These are phyloP conservation scores for Polia nebulosa DNA, from an alignment of 2,888 invertebrate species.

Conservation along the genomic window DNA sequence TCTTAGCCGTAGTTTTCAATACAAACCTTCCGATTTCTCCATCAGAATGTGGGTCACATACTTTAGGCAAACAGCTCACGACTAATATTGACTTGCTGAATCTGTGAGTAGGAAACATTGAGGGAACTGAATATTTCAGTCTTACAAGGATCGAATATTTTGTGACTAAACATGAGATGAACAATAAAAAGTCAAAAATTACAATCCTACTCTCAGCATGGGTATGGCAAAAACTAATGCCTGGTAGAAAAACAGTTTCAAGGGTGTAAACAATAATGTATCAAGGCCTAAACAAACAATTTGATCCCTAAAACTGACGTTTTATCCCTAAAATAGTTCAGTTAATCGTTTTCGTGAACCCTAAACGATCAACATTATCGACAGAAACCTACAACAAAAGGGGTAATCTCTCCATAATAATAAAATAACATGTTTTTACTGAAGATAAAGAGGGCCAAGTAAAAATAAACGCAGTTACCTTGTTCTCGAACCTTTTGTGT, in stretches of 20 bases:
- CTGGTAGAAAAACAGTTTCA: neutral
- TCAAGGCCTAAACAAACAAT: conserved; percentile 13
- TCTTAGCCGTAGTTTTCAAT: conserved; percentile 36
- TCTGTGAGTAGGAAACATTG: neutral
- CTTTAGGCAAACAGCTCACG: conserved; percentile 12
- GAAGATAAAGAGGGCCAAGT: conserved; percentile 42
- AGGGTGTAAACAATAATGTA: neutral
- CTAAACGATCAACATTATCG: conserved; percentile 40
- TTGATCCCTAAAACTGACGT: conserved; percentile 25
- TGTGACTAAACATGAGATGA: neutral
- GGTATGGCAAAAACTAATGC: neutral
- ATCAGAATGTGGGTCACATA: conserved; percentile 38
- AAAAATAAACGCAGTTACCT: conserved; percentile 45
- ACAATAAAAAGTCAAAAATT: neutral
- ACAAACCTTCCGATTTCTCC: conserved; percentile 32
- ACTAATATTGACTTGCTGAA: conserved; percentile 26
- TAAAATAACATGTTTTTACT: conserved; percentile 53
- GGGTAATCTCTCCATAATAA: conserved; percentile 43
- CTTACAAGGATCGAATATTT: neutral
- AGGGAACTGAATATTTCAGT: neutral
- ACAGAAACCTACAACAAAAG: conserved; percentile 24
- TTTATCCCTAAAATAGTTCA: conserved; percentile 31
- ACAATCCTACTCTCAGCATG: neutral
- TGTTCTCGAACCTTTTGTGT: conserved; percentile 30
- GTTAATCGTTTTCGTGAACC: conserved; percentile 29